Evolutionary conservation across 2,797 vertebrate species (phyloP).

Genomic region (Semotilus atromaculatus): DNA sequence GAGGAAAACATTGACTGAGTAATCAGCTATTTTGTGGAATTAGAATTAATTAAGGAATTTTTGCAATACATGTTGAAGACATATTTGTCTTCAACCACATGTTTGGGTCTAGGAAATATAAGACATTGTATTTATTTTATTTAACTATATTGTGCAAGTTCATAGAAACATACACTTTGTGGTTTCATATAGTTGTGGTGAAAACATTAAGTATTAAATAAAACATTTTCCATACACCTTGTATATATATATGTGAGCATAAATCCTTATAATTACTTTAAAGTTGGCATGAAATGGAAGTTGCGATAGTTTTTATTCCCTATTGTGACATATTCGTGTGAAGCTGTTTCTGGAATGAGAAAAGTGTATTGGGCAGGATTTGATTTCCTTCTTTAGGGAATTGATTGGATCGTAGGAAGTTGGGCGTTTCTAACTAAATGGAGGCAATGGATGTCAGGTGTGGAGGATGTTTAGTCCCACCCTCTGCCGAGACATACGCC

Average conservation of each 20-base stretch:
- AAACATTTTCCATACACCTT: not conserved
- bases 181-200: not conserved
- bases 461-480: too few species aligned
- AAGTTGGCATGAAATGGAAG: too few species aligned
- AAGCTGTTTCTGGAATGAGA: not conserved
- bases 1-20: slow-evolving; percentile 19
- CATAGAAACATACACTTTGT: not conserved
- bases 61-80: not conserved
- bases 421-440: not conserved
- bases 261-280: not conserved
- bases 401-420: not conserved
- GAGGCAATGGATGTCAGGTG: too few species aligned
- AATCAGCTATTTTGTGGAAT: slow-evolving; percentile 35
- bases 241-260: not conserved
- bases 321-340: not conserved
- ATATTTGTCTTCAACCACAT: not conserved
- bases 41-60: slow-evolving; percentile 34
- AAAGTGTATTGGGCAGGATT: too few species aligned
- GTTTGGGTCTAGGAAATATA: not conserved
- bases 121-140: not conserved
- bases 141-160: not conserved
- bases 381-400: not conserved
- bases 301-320: not conserved
- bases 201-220: not conserved
- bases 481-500: not conserved